Percentiles rank a stretch among this genome's conserved stretches.
Conservation (phyloP, 1,140 invertebrate genomes). For the Neuroterus valhalla region DNA sequence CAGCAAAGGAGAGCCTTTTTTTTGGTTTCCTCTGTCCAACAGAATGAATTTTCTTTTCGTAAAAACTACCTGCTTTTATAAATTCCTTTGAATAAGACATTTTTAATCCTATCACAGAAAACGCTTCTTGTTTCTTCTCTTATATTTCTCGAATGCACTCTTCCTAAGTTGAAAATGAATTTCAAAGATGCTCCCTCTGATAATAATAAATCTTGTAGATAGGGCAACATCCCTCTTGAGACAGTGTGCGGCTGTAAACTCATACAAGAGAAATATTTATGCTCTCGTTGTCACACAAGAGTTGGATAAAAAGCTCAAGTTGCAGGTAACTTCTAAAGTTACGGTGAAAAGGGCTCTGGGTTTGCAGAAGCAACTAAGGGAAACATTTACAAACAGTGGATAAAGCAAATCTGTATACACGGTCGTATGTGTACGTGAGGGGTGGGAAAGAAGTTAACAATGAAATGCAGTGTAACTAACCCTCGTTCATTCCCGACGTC, state of each 20-base stretch:
- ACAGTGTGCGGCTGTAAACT: neutral
- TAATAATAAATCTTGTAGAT: slow-evolving; percentile 32
- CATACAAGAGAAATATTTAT: slow-evolving; percentile 25
- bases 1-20: too few relatives aligned
- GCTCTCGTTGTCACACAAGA: slow-evolving; percentile 36
- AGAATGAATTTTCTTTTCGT: too few relatives aligned
- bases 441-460: slow-evolving; percentile 38
- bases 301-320: slow-evolving; percentile 46
- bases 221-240: slow-evolving; percentile 10
- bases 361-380: slow-evolving; percentile 31
- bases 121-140: too few relatives aligned
- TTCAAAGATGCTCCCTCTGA: neutral
- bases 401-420: slow-evolving; percentile 23
- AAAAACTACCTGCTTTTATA: too few relatives aligned
- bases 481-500: slow-evolving; percentile 29
- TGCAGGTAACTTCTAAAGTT: slow-evolving; percentile 47
- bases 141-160: too few relatives aligned
- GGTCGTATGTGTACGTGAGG: neutral
- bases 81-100: too few relatives aligned
- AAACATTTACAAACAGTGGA: neutral
- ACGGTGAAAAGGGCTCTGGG: slow-evolving; percentile 36
- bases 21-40: too few relatives aligned
- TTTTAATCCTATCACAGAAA: too few relatives aligned
- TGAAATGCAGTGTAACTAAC: slow-evolving; percentile 54
- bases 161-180: neutral